Base-by-base conservation (phyloP, 2,113 vertebrate genomes). In the Phrynosoma blainvillii region DNA sequence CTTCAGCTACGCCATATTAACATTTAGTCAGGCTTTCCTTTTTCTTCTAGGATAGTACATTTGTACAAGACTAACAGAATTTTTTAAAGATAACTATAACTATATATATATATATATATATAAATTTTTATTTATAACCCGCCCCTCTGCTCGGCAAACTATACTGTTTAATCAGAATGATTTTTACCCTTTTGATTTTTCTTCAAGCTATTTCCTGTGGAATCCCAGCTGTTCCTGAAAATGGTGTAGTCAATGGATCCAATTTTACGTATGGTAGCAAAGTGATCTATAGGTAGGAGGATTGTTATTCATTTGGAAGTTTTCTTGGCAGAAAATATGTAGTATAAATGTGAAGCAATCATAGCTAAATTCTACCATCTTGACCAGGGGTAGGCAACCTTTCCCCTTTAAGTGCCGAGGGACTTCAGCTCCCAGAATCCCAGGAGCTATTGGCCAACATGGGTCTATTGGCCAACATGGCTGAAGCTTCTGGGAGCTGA, bases 211-310 rank as follows among this genome's bases (percentile, higher is more conserved):
- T 98, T 88, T 98, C 97, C 96, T 99, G 99, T 94, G 96, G 96
- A 40, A 66, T 8, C 59, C 98, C 98, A 81, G 79, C 90, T 84
- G 78, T 97, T 90, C 98, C 98, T 84, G 97, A 98, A 87, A 97
- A 99, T 88, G 96, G 98, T 86, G 73, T 93, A 89, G 93, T 98
- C 96, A 96, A 94, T 5, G 98, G 97, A 76, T 97, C 94, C 90
- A 97, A 97, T 93, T 98, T 98, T 96, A 99, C 98, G 66, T 99
- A 97, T 92, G 97, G 95, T 92, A 98, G 92, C 96, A 99, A 98
- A 96, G 98, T 99, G 95, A 96, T 94, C 84, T 99, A 98, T 96
- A 98, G 98, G 99, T 99, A 98, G 87, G 95, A 92, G 4, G 75
- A 84, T 90, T 42, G 86, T 3, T 93, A 8, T 93, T 8, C 85